Conservation (phyloP, 2,888 invertebrate species). For the Himalopsyche tibetana region DNA sequence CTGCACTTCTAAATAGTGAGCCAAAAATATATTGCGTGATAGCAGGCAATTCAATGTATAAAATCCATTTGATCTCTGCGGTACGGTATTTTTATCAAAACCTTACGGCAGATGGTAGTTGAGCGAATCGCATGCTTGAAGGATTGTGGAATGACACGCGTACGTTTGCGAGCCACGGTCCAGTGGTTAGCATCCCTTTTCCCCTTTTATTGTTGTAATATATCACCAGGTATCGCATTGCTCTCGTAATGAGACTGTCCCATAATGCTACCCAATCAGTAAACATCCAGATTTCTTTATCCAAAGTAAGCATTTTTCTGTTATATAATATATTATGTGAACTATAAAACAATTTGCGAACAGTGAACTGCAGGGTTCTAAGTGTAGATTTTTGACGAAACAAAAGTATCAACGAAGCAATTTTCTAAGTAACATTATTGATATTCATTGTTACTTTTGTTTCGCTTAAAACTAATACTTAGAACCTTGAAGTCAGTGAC, state of each 20-base stretch:
- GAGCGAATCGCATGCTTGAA: not conserved
- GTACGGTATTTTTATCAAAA: conserved; percentile 1
- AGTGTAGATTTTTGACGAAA: too few relatives aligned
- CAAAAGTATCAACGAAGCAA: too few relatives aligned
- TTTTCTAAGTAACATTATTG: too few relatives aligned
- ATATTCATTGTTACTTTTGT: too few relatives aligned
- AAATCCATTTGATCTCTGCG: conserved; percentile 17
- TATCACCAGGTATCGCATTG: conserved; percentile 11
- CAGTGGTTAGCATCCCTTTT: not conserved
- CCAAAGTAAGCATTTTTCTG: too few relatives aligned
- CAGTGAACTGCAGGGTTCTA: too few relatives aligned
- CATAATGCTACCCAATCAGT: too few relatives aligned
- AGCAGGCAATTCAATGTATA: not conserved
- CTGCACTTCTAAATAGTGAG: not conserved
- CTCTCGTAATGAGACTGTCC: not conserved
- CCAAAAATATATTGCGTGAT: not conserved
- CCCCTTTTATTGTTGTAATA: not conserved
- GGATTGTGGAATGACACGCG: not conserved
- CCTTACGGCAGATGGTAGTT: conserved; percentile 3
- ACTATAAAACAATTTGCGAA: too few relatives aligned
- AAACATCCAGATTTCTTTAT: too few relatives aligned
- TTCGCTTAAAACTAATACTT: too few relatives aligned
- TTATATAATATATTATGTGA: too few relatives aligned
- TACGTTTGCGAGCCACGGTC: not conserved
- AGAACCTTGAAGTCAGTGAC: too few relatives aligned